Base-by-base conservation (phyloP, 2,888 invertebrate species). In the Seira ritae region DNA sequence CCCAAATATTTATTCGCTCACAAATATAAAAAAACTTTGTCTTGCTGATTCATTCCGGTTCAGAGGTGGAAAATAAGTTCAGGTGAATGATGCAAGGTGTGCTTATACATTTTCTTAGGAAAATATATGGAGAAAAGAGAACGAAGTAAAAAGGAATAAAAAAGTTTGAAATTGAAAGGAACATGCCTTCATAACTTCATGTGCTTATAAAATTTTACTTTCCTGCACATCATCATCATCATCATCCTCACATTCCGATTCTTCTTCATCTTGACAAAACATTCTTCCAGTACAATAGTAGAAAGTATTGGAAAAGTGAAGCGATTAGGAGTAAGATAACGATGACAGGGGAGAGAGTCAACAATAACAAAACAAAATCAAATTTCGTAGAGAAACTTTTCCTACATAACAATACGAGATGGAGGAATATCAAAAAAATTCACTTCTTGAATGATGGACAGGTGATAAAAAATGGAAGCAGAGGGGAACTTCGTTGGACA, bases 291-390 rank as follows among this genome's bases (percentile, higher is more conserved):
- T 50, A 42, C 4, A 42, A 42, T 42, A 42, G 12, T 8, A 42
- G 12, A 15, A 50, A 50, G 12, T 50, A 50, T 50, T 50, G 50
- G 12, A 50, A 50, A 50, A 50, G 50, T 50, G 15, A 15, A 50
- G 12, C 50, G 62, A 62, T 22, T 20, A 62, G 20, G 10, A n/a
- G 15, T 1, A 62, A 19, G 62, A 62, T 19, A 62, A 62, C 6
- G 22, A 20, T 62, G 62, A 20, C 19, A 62, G 19, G 62, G 20
- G 22, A 8, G n/a, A 62, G 62, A 62, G 19, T 22, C 10, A 55
- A n/a, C 19, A 10, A 62, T 62, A 62, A 62, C 62, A 62, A 62
- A 22, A 62, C 55, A 62, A 62, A 62, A 20, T 22, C 62, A 62
- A 62, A 62, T n/a, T 50, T n/a, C 15, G 50, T 8, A 15, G 15